Conservation (phyloP, 2,888 invertebrate species). For the Acanthoscelides obtectus region DNA sequence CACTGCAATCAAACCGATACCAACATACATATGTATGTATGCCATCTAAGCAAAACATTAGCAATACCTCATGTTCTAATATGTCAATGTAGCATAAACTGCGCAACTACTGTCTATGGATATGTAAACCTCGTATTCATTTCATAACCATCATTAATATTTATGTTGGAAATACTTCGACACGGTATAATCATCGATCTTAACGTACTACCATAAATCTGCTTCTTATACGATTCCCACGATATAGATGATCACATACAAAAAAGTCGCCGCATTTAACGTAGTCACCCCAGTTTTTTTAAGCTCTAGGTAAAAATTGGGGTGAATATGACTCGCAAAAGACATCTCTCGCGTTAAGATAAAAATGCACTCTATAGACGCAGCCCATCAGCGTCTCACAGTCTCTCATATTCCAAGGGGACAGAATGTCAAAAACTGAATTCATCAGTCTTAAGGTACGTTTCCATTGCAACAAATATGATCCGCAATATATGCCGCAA, state of each 20-base stretch:
- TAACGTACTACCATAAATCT: not conserved
- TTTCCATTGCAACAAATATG: no score
- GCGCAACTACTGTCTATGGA: not conserved
- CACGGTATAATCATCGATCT: not conserved
- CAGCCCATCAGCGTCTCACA: not conserved
- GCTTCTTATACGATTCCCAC: not conserved
- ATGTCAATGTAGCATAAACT: not conserved
- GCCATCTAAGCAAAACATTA: not conserved
- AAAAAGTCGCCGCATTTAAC: not conserved
- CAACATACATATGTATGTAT: not conserved
- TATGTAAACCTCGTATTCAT: conserved; percentile 5
- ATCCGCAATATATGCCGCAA: no score
- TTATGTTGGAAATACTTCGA: conserved; percentile 6
- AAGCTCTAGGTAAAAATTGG: not conserved
- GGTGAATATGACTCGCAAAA: not conserved
- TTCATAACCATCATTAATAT: conserved; percentile 20
- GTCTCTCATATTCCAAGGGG: no score
- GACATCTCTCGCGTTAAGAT: not conserved
- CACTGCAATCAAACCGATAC: not conserved
- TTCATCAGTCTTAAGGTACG: no score
- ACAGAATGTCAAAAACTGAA: no score
- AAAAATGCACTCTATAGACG: not conserved
- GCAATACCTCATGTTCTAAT: not conserved
- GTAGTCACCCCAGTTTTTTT: not conserved
- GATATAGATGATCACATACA: not conserved